phyloP scores from a whole-genome alignment of 2,888 invertebrate species.

The Lasioglossum pauxillum region DNA sequence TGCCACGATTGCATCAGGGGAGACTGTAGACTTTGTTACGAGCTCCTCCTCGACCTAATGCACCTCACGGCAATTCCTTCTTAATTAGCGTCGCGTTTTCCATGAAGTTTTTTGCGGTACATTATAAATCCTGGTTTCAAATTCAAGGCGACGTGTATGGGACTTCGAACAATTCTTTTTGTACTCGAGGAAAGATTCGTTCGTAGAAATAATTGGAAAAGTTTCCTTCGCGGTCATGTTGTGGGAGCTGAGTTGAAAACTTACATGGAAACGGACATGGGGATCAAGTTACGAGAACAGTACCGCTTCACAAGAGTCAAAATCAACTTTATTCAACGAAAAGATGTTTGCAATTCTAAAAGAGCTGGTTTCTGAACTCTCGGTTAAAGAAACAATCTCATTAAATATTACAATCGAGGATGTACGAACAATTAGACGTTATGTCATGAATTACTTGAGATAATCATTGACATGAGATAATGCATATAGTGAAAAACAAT shows the following conservation, averaged over 20 bases:
- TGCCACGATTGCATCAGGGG: conserved; percentile 32
- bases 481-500: too few species aligned
- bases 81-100: conserved; percentile 30
- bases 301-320: not conserved
- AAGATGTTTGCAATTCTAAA: not conserved
- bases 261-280: not conserved
- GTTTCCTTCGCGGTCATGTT: not conserved
- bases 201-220: not conserved
- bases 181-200: not conserved
- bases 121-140: conserved; percentile 10
- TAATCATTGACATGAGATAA: too few species aligned
- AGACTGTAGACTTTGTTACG: conserved; percentile 31
- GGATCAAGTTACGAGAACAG: not conserved
- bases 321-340: not conserved
- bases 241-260: not conserved
- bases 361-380: not conserved
- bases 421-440: not conserved
- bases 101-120: not conserved
- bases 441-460: not conserved
- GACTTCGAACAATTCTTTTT: not conserved
- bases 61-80: conserved; percentile 38
- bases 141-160: conserved; percentile 15
- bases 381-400: not conserved
- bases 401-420: not conserved
- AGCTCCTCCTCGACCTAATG: conserved; percentile 19